phyloP scores from a whole-genome alignment of 2,113 vertebrate species.

The Oreochromis niloticus region DNA sequence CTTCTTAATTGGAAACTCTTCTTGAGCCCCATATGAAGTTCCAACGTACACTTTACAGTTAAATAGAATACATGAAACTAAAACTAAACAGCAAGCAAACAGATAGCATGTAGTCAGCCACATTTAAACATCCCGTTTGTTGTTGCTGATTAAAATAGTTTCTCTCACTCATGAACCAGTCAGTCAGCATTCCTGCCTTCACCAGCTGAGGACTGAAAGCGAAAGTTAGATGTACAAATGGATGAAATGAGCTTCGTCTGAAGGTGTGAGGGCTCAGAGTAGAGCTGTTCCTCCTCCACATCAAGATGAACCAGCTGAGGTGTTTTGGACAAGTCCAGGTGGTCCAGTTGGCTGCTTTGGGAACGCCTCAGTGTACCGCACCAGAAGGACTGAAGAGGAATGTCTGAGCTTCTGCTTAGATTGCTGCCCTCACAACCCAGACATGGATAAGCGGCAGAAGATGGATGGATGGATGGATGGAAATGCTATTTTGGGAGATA shows the following conservation, averaged over 20 bases:
- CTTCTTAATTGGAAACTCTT: not conserved
- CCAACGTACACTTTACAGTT: not conserved
- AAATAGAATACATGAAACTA: not conserved
- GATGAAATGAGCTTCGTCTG: not conserved
- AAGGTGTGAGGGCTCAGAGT: not conserved
- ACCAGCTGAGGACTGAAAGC: not conserved
- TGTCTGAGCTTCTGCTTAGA: not conserved
- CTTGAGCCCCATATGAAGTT: not conserved
- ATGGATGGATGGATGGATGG: not conserved
- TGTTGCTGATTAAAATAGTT: not conserved
- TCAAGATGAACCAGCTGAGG: not conserved
- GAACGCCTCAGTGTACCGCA: not conserved
- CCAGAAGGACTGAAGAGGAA: too few species aligned
- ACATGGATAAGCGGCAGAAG: not conserved
- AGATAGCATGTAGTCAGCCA: not conserved
- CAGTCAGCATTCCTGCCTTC: not conserved
- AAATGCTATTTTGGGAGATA: not conserved
- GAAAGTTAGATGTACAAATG: not conserved
- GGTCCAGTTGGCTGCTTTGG: not conserved
- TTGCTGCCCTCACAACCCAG: not conserved
- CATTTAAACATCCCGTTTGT: not conserved
- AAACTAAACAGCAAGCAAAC: not conserved
- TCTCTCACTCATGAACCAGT: not conserved
- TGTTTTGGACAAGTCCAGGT: not conserved
- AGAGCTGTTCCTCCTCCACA: not conserved